Evolutionary conservation across 35 echinoderm and acorn worm species (phyloP).

Genomic region (Diadema setosum): DNA sequence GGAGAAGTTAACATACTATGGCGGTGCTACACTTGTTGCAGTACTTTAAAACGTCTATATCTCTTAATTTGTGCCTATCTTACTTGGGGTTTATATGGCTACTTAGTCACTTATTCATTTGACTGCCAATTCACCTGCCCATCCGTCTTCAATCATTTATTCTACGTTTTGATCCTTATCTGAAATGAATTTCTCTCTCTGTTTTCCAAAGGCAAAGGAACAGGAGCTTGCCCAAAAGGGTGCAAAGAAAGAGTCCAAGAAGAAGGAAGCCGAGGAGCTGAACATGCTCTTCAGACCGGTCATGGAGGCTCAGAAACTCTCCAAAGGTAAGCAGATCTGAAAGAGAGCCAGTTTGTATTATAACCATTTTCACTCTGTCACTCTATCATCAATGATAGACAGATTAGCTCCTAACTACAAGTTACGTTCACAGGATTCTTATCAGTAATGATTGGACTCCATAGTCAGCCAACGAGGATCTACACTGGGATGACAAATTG

Average conservation of each 20-base stretch:
- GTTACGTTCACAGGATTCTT: too few relatives aligned
- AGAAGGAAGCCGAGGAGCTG: conserved; percentile 90
- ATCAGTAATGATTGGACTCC: too few relatives aligned
- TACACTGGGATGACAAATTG: too few relatives aligned
- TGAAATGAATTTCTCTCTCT: not conserved
- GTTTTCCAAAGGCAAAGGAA: conserved; percentile 5
- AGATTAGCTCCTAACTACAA: too few relatives aligned
- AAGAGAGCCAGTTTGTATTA: too few relatives aligned
- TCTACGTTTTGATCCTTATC: too few relatives aligned
- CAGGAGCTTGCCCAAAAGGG: not conserved
- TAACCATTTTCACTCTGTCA: too few relatives aligned
- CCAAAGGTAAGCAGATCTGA: conserved; percentile 93
- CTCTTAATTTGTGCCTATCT: not conserved
- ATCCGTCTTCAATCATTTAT: too few relatives aligned
- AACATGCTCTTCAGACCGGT: conserved; percentile 90
- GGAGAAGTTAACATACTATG: too few relatives aligned
- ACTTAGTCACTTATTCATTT: not conserved
- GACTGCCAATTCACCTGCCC: not conserved
- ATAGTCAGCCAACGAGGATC: too few relatives aligned
- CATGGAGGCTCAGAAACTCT: conserved; percentile 63
- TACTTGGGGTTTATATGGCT: not conserved
- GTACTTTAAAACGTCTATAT: not conserved
- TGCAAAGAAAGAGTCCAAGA: conserved; percentile 64
- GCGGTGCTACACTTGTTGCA: too few relatives aligned
- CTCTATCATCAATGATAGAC: too few relatives aligned